Conservation (phyloP, 2,113 vertebrate genomes). For the Gracilinanus agilis region DNA sequence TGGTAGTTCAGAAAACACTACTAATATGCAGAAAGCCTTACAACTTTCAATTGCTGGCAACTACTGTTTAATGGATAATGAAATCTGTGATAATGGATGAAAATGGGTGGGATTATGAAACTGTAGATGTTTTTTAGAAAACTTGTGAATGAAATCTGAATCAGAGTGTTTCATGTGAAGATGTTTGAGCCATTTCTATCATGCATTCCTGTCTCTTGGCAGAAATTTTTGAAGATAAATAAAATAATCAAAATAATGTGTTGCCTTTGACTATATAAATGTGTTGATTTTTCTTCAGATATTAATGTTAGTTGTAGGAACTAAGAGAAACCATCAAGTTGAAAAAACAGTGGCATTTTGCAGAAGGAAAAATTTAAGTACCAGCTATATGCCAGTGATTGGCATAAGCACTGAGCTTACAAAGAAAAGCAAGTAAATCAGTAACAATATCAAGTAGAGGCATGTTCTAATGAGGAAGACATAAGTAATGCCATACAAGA, state of each 20-base stretch:
- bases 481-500: neutral
- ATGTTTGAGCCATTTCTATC: conserved; percentile 98
- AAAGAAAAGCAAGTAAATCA: neutral
- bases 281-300: conserved; percentile 12
- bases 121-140: conserved; percentile 87
- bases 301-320: neutral
- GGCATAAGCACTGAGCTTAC: neutral
- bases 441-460: neutral
- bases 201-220: conserved; percentile 98
- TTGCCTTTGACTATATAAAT: conserved; percentile 66
- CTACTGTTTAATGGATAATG: conserved; percentile 87
- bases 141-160: conserved; percentile 90
- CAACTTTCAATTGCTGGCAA: conserved; percentile 85
- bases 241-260: conserved; percentile 87
- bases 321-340: neutral
- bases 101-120: conserved; percentile 86
- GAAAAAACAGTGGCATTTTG: neutral
- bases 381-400: neutral
- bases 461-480: neutral
- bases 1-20: conserved; percentile 86
- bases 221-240: conserved; percentile 95
- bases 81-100: conserved; percentile 89
- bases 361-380: neutral
- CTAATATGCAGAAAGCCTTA: conserved; percentile 87
- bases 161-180: conserved; percentile 93